Evolutionary conservation across 2,113 vertebrate genomes (phyloP).

Genomic region (Pygoscelis antarcticus): DNA sequence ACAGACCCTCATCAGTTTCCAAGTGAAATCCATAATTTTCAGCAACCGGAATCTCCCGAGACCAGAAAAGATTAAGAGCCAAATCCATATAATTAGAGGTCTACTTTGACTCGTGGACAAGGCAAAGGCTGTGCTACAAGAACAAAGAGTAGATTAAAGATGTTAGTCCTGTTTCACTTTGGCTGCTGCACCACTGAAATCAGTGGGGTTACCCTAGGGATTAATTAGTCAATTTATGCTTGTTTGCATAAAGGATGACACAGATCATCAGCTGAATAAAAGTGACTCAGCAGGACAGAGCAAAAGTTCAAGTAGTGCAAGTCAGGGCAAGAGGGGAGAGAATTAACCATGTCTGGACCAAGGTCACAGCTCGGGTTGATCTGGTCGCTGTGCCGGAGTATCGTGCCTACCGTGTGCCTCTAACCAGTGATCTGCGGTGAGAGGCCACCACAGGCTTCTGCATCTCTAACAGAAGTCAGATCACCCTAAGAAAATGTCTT

Average conservation of each 20-base stretch:
- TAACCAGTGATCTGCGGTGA: neutral
- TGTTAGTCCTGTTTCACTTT: neutral
- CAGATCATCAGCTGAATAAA: conserved; percentile 10
- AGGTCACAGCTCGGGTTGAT: neutral
- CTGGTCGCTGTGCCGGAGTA: fast-evolving
- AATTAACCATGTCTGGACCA: neutral
- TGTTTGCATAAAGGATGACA: conserved; percentile 65
- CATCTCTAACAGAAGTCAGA: neutral
- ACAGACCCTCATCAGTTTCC: conserved; percentile 17
- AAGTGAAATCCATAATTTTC: conserved; percentile 52
- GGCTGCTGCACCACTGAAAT: conserved; percentile 16
- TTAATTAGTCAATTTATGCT: conserved; percentile 58
- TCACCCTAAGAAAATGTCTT: neutral
- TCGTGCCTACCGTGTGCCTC: fast-evolving
- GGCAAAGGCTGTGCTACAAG: conserved; percentile 9
- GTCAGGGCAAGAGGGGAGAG: neutral
- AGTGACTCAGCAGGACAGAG: conserved; percentile 22
- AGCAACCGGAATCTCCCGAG: conserved; percentile 11
- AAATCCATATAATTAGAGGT: conserved; percentile 55
- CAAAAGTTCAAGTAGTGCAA: conserved; percentile 41
- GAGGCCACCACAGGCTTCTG: neutral
- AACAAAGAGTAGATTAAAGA: conserved; percentile 38
- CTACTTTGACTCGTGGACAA: conserved; percentile 26
- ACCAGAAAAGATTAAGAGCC: conserved; percentile 41
- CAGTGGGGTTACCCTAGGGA: conserved; percentile 24